These are phyloP conservation scores for Maniola hyperantus DNA, from an alignment of 2,888 invertebrate species.

Conservation along the genomic window DNA sequence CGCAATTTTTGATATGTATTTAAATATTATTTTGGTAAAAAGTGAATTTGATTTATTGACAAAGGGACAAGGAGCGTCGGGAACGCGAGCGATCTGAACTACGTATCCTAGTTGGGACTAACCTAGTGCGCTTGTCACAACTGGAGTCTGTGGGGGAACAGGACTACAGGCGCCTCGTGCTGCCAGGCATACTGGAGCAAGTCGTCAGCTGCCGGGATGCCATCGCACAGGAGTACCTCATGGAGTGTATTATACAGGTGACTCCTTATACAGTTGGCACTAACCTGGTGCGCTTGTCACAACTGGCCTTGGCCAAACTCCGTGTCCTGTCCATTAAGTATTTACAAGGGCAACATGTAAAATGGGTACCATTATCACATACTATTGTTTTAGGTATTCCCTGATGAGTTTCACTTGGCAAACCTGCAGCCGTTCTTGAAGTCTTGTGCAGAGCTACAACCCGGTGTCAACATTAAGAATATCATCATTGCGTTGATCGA, in stretches of 20 bases:
- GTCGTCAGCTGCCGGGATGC: constrained; percentile 99
- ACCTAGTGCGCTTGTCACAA: constrained; percentile 97
- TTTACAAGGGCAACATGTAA: not conserved
- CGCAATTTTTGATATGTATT: too few species aligned
- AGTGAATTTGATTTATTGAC: not conserved
- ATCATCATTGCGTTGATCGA: constrained; percentile 98
- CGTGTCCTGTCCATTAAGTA: too few species aligned
- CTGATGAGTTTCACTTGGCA: constrained; percentile 99
- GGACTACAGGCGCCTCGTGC: constrained; percentile 93
- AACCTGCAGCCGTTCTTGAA: constrained; percentile 97
- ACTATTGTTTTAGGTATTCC: constrained; percentile 88
- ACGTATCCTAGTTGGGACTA: constrained; percentile 98
- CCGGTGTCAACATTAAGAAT: constrained; percentile 98
- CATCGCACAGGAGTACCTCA: constrained; percentile 99
- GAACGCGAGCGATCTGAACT: constrained; percentile 97
- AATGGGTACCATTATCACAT: not conserved
- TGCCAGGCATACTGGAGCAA: constrained; percentile 98
- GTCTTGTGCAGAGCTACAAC: constrained; percentile 98
- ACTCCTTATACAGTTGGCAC: constrained; percentile 89
- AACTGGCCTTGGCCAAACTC: too few species aligned
- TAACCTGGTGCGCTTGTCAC: constrained; percentile 97
- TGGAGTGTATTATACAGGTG: constrained; percentile 99
- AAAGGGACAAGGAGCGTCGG: constrained; percentile 91
- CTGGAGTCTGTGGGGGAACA: constrained; percentile 96
- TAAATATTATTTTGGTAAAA: too few species aligned